Conservation (phyloP, 2,797 vertebrate genomes). For the Netta rufina region DNA sequence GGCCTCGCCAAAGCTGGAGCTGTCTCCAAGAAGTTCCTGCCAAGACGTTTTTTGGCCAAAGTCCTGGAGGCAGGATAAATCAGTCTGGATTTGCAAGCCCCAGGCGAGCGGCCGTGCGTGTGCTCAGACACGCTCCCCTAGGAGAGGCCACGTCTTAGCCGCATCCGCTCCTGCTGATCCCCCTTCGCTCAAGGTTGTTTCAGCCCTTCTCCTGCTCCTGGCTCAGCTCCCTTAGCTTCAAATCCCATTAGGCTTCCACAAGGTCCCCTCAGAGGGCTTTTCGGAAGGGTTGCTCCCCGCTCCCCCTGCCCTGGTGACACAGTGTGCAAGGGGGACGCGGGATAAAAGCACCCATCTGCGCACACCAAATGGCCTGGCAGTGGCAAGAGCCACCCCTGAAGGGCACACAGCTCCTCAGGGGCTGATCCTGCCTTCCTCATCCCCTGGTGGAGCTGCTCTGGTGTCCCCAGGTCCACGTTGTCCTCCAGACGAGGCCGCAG, state of each 20-base stretch:
- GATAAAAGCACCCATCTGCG: neutral
- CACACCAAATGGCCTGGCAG: neutral
- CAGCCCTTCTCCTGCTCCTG: neutral
- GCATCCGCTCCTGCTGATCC: neutral
- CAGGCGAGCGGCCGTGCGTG: neutral
- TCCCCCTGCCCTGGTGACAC: neutral
- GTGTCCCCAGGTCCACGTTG: neutral
- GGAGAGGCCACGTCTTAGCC: neutral
- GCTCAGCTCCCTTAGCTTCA: neutral
- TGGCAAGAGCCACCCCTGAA: neutral
- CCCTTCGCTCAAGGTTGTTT: neutral
- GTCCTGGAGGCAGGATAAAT: constrained; percentile 43
- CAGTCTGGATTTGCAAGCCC: constrained; percentile 24
- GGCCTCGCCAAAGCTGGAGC: constrained; percentile 28
- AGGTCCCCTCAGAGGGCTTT: neutral
- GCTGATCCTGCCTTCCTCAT: neutral
- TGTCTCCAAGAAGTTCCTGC: constrained; percentile 32
- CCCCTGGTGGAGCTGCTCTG: neutral
- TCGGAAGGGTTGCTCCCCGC: neutral
- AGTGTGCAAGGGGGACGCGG: neutral
- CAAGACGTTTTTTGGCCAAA: constrained; percentile 41
- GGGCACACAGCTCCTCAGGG: neutral
- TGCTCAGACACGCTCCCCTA: neutral
- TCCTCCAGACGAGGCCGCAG: neutral
- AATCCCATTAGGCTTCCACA: neutral